Base-by-base conservation (phyloP, 2,113 vertebrate species). In the Cercocebus atys region DNA sequence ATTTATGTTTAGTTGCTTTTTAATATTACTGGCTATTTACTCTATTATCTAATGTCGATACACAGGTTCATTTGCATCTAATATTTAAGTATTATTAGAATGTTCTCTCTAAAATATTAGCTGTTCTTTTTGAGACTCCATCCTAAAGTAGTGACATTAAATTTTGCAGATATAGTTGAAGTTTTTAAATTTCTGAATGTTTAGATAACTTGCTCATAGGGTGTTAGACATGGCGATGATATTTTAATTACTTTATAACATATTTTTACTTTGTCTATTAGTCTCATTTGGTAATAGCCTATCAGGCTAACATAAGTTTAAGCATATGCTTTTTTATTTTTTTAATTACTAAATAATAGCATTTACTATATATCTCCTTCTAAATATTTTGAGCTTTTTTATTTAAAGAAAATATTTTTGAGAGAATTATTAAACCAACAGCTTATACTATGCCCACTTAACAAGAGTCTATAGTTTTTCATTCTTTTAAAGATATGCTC, bases 401-500 rank as follows among this genome's bases (percentile, higher is more conserved):
- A 97, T 96, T 78, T 94, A 97, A 92, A 30, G 80, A 97, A 97
- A 97, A 96, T 98, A 97, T 97, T 98, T 98, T 98, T 96, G 98
- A 98, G 98, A 99, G 98, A 98, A 98, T 98, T 98, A 96, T 98
- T 98, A 95, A 98, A 98, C 88, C 97, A 89, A 47, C 96, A 97
- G 94, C 95, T 98, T 97, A 94, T 6, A 16, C 96, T 94, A 32
- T 97, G 93, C 94, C 96, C 96, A 98, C 97, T 98, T 97, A 98
- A 95, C 97, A 97, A 95, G 95, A 98, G 86, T 94, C 97, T 93
- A 98, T 98, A 97, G 99, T 99, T 99, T 99, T 99, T 99, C 99
- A 99, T 99, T 99, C 99, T 99, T 98, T 95, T 89, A 80, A 96
- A 92, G 72, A 47, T 95, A 87, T 96, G 35, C 93, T 82, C 59